Conservation (phyloP, 2,888 invertebrate species). For the Gibbula magus region DNA sequence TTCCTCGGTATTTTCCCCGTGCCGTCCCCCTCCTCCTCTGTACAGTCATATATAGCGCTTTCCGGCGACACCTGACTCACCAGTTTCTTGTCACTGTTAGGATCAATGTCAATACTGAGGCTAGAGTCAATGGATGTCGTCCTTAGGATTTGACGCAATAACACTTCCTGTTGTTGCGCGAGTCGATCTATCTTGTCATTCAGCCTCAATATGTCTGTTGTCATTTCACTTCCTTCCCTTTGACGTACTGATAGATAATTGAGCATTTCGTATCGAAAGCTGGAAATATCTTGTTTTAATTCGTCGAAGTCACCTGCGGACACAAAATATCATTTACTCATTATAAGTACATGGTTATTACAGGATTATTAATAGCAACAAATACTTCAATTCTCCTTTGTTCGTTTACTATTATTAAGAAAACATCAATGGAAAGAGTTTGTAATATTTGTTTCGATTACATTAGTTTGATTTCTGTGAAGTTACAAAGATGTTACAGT, state of each 20-base stretch:
- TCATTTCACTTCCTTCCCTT: constrained; percentile 41
- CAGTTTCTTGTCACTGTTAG: neutral
- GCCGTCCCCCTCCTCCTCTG: neutral
- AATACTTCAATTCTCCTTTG: too few relatives aligned
- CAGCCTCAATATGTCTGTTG: constrained; percentile 41
- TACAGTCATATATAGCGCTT: neutral
- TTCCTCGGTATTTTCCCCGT: neutral
- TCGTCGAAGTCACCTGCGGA: constrained; percentile 62
- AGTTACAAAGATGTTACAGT: too few relatives aligned
- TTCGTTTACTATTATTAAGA: too few relatives aligned
- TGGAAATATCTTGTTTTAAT: constrained; percentile 69
- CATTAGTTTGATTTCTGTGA: too few relatives aligned
- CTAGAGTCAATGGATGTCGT: neutral
- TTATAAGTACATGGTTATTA: too few relatives aligned
- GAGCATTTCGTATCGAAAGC: constrained; percentile 69
- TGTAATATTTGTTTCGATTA: too few relatives aligned
- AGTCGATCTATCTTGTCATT: constrained; percentile 36
- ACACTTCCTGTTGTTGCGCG: constrained; percentile 28
- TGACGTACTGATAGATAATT: constrained; percentile 59
- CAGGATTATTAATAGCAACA: too few relatives aligned
- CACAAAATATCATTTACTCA: too few relatives aligned
- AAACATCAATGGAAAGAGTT: too few relatives aligned
- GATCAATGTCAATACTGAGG: neutral
- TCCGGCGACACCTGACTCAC: neutral
- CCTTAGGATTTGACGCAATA: constrained; percentile 11